These are phyloP conservation scores for Euura lappo DNA, from an alignment of 1,140 invertebrate genomes.

Conservation along the genomic window DNA sequence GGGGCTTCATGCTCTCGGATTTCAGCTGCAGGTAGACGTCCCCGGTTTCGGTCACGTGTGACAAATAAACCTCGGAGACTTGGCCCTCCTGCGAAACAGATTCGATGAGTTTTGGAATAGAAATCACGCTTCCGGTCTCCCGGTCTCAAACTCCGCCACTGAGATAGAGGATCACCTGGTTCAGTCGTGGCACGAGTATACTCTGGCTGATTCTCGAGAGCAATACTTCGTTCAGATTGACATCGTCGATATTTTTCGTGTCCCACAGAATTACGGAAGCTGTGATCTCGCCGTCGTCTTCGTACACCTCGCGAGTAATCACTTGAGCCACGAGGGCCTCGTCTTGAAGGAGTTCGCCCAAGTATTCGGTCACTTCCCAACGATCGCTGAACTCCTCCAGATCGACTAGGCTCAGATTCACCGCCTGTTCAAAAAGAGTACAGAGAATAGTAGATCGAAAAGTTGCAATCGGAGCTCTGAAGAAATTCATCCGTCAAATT, in stretches of 20 bases:
- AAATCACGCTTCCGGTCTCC: no score
- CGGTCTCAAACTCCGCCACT: no score
- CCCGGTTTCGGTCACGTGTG: constrained; percentile 51
- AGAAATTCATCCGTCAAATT: no score
- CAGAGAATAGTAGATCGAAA: neutral
- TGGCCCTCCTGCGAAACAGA: constrained; percentile 36
- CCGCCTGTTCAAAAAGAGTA: constrained; percentile 54
- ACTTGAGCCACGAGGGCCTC: constrained; percentile 29
- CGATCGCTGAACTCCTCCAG: constrained; percentile 63
- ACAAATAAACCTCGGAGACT: constrained; percentile 53
- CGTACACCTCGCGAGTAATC: constrained; percentile 21
- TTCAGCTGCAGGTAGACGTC: constrained; percentile 59
- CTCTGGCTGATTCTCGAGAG: constrained; percentile 28
- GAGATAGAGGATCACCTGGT: constrained; percentile 30
- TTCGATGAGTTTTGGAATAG: neutral
- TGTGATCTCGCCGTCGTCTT: constrained; percentile 17
- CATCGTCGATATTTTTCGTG: constrained; percentile 31
- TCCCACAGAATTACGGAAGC: constrained; percentile 36
- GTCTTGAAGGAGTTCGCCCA: constrained; percentile 38
- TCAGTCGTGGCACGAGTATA: constrained; percentile 32
- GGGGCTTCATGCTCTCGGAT: constrained; percentile 46
- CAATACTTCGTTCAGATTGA: constrained; percentile 44
- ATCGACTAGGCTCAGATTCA: constrained; percentile 65
- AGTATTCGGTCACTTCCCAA: constrained; percentile 15
- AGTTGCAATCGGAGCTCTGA: neutral